These are phyloP conservation scores for Sycobia sp. DNA, from an alignment of 1,140 invertebrate genomes.

Conservation along the genomic window DNA sequence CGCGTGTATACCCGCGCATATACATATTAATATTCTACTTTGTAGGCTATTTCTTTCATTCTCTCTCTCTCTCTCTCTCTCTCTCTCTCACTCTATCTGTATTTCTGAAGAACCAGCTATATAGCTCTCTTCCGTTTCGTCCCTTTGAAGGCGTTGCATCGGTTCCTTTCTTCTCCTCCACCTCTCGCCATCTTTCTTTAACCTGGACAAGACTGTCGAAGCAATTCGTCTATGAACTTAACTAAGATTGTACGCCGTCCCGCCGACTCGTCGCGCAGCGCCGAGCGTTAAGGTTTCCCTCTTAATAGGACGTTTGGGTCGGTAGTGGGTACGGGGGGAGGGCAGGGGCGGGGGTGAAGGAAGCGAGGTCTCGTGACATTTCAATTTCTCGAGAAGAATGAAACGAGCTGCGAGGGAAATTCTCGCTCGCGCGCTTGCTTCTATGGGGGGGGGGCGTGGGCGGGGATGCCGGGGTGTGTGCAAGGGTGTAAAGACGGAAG, in stretches of 20 bases:
- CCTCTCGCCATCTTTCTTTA: not conserved
- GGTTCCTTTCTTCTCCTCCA: not conserved
- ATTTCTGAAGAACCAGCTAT: too few relatives aligned
- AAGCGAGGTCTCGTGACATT: conserved; percentile 17
- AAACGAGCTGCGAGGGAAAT: conserved; percentile 22
- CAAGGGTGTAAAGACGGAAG: too few relatives aligned
- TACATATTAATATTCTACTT: too few relatives aligned
- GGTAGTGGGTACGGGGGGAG: too few relatives aligned
- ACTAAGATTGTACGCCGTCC: conserved; percentile 13
- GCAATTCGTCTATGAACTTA: conserved; percentile 19
- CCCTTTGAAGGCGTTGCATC: conserved; percentile 9
- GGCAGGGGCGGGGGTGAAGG: too few relatives aligned
- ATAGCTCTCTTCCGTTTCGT: conserved; percentile 6
- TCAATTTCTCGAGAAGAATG: conserved; percentile 29
- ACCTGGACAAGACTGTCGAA: not conserved
- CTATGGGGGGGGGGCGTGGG: too few relatives aligned
- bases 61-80: too few relatives aligned
- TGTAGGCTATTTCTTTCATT: not conserved
- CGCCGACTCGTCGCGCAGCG: too few relatives aligned
- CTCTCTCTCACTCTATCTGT: not conserved
- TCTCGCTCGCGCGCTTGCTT: not conserved
- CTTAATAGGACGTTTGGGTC: conserved; percentile 15
- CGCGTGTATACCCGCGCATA: not conserved
- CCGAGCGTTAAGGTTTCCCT: conserved; percentile 1
- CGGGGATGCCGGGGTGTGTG: too few relatives aligned